These are phyloP conservation scores for Struthio camelus DNA, from an alignment of 2,113 vertebrate species.

Conservation along the genomic window DNA sequence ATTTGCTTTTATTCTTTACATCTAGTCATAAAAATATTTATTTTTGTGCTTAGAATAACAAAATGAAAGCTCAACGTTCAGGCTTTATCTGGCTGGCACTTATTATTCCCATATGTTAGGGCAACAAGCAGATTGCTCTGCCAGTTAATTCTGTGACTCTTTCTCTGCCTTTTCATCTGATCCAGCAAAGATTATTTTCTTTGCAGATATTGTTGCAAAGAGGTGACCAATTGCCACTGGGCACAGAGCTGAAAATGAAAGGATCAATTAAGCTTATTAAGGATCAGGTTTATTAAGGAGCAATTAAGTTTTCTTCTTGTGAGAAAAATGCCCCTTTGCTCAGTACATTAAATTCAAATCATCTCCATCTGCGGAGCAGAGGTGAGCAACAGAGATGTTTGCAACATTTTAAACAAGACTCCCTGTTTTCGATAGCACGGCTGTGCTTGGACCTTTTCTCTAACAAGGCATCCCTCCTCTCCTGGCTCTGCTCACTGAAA, in stretches of 20 bases:
- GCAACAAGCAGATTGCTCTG: constrained; percentile 57
- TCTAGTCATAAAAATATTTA: constrained; percentile 67
- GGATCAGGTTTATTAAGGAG: background rate
- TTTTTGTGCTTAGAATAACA: constrained; percentile 68
- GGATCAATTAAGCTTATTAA: constrained; percentile 45
- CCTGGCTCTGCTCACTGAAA: background rate
- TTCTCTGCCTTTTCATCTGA: constrained; percentile 51
- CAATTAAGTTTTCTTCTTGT: constrained; percentile 46
- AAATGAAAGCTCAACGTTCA: constrained; percentile 55
- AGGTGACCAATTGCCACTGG: constrained; percentile 42
- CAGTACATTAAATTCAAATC: background rate
- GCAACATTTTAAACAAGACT: background rate
- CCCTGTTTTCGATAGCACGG: background rate
- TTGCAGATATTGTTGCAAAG: constrained; percentile 49
- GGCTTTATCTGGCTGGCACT: constrained; percentile 60
- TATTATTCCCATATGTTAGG: constrained; percentile 71
- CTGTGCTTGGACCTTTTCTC: background rate
- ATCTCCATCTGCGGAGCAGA: background rate
- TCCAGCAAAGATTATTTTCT: constrained; percentile 58
- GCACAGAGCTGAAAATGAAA: constrained; percentile 32
- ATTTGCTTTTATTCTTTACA: constrained; percentile 67
- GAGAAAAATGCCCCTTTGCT: constrained; percentile 33
- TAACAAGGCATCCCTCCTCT: background rate
- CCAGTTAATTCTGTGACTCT: constrained; percentile 58
- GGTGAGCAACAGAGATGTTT: constrained; percentile 5